A percentile compares a stretch with the other conserved stretches of the same genome.
Conservation (phyloP, 2,888 invertebrate genomes). For the Crepidodera aurea region DNA sequence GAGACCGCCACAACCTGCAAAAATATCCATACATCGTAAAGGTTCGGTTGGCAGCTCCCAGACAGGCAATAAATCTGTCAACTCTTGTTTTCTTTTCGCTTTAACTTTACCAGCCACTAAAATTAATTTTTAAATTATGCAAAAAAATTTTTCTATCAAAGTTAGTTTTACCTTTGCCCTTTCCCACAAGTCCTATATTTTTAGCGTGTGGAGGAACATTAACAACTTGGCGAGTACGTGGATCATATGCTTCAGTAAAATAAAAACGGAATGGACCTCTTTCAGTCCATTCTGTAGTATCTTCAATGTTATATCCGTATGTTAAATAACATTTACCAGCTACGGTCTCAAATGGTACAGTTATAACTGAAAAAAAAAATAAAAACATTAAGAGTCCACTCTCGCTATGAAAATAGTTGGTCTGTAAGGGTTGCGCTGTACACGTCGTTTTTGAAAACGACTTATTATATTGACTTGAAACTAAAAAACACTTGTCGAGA, state of each 20-base stretch:
- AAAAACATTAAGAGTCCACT: no score
- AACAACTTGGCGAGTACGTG: slow-evolving; percentile 64
- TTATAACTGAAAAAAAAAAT: neutral
- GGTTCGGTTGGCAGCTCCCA: slow-evolving; percentile 62
- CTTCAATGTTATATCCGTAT: slow-evolving; percentile 65
- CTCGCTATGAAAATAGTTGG: no score
- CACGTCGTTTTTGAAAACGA: no score
- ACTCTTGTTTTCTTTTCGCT: slow-evolving; percentile 70
- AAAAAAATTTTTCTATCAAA: no score
- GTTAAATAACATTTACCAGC: slow-evolving; percentile 74
- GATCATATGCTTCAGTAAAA: slow-evolving; percentile 74
- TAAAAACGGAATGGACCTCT: slow-evolving; percentile 76
- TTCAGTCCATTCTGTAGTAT: slow-evolving; percentile 67
- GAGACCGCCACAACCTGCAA: slow-evolving; percentile 87
- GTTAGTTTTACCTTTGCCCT: slow-evolving; percentile 65
- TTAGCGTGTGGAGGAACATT: slow-evolving; percentile 71
- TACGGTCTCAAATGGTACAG: slow-evolving; percentile 69
- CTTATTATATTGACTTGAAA: no score
- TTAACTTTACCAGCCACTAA: slow-evolving; percentile 43
- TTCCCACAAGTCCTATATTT: slow-evolving; percentile 67
- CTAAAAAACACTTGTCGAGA: no score
- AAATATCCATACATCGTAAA: slow-evolving; percentile 78
- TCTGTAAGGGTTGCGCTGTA: no score
- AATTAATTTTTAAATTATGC: no score
- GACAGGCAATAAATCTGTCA: slow-evolving; percentile 50